Conservation (phyloP, 30 jellyfish, hydroid and myxozoan genomes). For the Phacellophora camtschatica region DNA sequence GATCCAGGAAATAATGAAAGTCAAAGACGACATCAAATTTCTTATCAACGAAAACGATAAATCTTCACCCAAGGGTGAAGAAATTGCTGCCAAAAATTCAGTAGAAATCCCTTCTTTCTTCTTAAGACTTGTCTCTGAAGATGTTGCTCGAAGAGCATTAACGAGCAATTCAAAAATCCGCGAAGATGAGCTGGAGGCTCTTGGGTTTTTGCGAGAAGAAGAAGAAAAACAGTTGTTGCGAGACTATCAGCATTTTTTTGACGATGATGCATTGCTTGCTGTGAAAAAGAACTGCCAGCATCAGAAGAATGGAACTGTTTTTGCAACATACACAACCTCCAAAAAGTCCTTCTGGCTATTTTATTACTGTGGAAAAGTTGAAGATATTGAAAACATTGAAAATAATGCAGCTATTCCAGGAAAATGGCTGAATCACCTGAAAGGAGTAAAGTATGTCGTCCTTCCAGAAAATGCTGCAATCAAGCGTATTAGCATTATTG, state of each 20-base stretch:
- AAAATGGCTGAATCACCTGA: neutral
- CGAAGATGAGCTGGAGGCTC: neutral
- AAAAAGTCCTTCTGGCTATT: neutral
- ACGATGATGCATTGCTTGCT: neutral
- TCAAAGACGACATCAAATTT: neutral
- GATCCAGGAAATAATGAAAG: neutral
- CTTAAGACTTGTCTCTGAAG: neutral
- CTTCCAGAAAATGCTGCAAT: neutral
- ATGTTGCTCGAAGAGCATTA: neutral
- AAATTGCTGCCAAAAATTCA: neutral
- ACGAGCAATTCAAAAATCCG: neutral
- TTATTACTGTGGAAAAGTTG: conserved; percentile 1
- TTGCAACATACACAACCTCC: neutral
- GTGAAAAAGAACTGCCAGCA: neutral
- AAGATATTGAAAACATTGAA: neutral
- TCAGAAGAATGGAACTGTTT: neutral
- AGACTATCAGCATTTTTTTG: neutral
- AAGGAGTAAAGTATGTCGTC: neutral
- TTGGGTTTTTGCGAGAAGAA: neutral
- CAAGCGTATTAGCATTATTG: neutral
- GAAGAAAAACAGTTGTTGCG: neutral
- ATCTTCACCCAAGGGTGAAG: neutral
- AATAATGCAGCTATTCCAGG: neutral
- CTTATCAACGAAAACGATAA: neutral
- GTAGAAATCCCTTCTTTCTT: neutral